phyloP scores from a whole-genome alignment of 2,797 vertebrate genomes.

The Arctocebus calabarensis region DNA sequence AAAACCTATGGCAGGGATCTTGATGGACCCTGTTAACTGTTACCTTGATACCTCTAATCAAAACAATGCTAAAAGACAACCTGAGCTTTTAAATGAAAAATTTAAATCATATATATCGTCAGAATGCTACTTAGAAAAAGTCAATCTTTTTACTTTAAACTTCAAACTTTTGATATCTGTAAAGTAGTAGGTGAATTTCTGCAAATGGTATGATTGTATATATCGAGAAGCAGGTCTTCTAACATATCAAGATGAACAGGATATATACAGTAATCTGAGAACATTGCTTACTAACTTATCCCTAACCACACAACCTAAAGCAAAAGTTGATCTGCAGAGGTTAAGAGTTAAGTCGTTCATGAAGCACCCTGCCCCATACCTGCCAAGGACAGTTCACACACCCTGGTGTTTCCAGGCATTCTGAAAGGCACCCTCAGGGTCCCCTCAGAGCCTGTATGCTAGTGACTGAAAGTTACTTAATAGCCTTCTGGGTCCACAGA shows the following conservation, averaged over 20 bases:
- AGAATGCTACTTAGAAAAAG: conserved; percentile 2
- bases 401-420: not conserved
- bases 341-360: not conserved
- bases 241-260: conserved; percentile 16
- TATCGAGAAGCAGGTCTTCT: not conserved
- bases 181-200: conserved; percentile 1
- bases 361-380: not conserved
- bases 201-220: not conserved
- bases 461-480: not conserved
- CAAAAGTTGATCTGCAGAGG: not conserved
- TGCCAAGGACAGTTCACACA: not conserved
- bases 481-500: not conserved
- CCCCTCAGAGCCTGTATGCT: not conserved
- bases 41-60: not conserved
- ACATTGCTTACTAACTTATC: conserved; percentile 3
- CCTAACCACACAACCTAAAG: not conserved
- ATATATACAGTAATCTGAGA: not conserved
- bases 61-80: conserved; percentile 42
- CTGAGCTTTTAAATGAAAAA: not conserved
- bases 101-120: conserved; percentile 23
- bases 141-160: conserved; percentile 13
- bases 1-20: not conserved
- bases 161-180: conserved; percentile 23
- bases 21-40: not conserved
- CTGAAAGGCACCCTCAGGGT: not conserved